Conservation (phyloP, 2,888 invertebrate genomes). For the Anticlea derivata region DNA sequence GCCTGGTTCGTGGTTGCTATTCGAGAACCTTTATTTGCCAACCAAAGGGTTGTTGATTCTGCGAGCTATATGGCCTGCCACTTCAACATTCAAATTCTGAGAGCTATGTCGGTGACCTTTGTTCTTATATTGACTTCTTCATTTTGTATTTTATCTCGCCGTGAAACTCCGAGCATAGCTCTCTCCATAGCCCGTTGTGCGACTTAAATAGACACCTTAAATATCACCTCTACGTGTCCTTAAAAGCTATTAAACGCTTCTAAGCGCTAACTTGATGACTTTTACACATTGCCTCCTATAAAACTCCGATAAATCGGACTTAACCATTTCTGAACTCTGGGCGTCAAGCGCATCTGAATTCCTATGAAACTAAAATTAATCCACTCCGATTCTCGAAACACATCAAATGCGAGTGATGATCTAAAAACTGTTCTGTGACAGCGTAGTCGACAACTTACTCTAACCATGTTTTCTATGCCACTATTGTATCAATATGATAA, state of each 20-base stretch:
- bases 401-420: conserved; percentile 73
- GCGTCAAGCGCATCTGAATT: conserved; percentile 59
- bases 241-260: conserved; percentile 28
- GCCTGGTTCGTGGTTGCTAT: no score
- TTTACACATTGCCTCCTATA: conserved; percentile 41
- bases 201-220: not conserved
- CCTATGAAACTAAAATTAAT: conserved; percentile 74
- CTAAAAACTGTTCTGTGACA: conserved; percentile 72
- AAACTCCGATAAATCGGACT: conserved; percentile 53
- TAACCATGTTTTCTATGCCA: conserved; percentile 44
- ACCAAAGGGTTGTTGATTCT: no score
- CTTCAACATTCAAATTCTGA: no score
- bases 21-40: no score
- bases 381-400: conserved; percentile 67
- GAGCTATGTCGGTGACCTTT: no score
- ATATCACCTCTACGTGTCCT: conserved; percentile 20
- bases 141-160: no score
- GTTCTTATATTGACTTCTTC: no score
- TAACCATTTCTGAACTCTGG: conserved; percentile 48
- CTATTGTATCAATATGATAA: not conserved
- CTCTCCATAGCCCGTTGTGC: no score
- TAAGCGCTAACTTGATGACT: conserved; percentile 38
- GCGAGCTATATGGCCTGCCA: no score
- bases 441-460: conserved; percentile 70
- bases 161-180: no score